Percentiles rank a stretch among this genome's conserved stretches.
Evolutionary conservation across 2,797 vertebrate species (phyloP).

Genomic region (Eutrigla gurnardus): DNA sequence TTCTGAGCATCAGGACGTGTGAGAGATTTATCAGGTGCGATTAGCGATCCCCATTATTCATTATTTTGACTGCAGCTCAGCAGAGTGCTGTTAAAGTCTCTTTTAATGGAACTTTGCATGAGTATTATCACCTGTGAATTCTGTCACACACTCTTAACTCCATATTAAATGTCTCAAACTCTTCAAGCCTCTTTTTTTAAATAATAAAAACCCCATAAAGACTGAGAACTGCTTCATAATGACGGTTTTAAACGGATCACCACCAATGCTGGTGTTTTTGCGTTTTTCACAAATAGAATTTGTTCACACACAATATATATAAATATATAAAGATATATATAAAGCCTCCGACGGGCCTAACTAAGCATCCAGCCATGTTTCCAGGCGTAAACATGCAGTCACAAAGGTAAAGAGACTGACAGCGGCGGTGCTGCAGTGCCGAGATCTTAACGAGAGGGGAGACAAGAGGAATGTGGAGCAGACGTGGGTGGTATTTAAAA

Average conservation of each 20-base stretch:
- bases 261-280: constrained; percentile 7
- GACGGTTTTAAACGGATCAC: background rate
- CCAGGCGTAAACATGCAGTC: constrained; percentile 79
- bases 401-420: constrained; percentile 82
- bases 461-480: constrained; percentile 81
- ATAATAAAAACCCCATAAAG: background rate
- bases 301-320: background rate
- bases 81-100: constrained; percentile 8
- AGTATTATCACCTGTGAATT: background rate
- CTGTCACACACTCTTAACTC: background rate
- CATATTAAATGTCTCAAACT: background rate
- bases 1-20: background rate
- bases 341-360: constrained; percentile 47
- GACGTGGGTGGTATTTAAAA: constrained; percentile 86
- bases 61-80: constrained; percentile 30
- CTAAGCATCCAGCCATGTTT: constrained; percentile 69
- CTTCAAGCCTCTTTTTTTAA: background rate
- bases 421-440: constrained; percentile 73
- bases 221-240: background rate
- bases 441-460: constrained; percentile 75
- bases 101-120: constrained; percentile 5
- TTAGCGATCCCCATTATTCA: constrained; percentile 50
- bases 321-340: constrained; percentile 9
- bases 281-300: constrained; percentile 21
- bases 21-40: constrained; percentile 39